Base-by-base conservation (phyloP, 2,113 vertebrate genomes). In the Aviceda subcristata region DNA sequence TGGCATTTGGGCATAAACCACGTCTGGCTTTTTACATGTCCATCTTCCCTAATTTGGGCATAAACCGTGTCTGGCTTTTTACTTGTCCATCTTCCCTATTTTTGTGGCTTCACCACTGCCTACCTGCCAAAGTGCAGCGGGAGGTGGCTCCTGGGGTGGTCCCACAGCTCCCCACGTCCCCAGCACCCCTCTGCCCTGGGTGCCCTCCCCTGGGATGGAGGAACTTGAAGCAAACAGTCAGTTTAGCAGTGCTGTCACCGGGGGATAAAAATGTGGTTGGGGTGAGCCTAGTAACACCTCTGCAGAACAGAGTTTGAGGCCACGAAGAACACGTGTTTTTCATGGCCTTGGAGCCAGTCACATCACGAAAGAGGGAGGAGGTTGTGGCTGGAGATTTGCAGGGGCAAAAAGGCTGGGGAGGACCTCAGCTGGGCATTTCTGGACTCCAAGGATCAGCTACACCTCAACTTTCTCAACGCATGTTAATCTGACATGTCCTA, bases 41-140 rank as follows among this genome's bases (percentile, higher is more conserved):
- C 69, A 57, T 46, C 46, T 92, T 74, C 56, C 29, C 24, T 48
- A 3, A 82, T 93, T 79, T 59, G 46, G 81, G 18, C 45, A 78
- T 90, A 82, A 92, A 90, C 13, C 26, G 9, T 30, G 69, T 68
- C 90, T 94, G 74, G 46, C 22, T 90, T 92, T 89, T 93, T 46
- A 72, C n/a, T 57, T 11, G 51, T 67, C 69, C 69, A 48, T 46
- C 51, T 90, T 74, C 60, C 29, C 24, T 48, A 3, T 19, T 81
- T 81, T 36, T 27, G 55, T 45, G 62, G 12, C 27, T 80, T 86
- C 41, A 12, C 8, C 30, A 21, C 39, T 62, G 51, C 30, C 48
- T 62, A 5, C 23, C 17, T 46, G 39, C 53, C n/a, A 11, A 69
- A 76, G 9, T 9, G 11, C 12, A 10, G 26, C 45, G 26, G 11